Evolutionary conservation across 1,140 invertebrate species (phyloP), one percentile per base, ranked within the genome.

Genomic region (Musca domestica): DNA sequence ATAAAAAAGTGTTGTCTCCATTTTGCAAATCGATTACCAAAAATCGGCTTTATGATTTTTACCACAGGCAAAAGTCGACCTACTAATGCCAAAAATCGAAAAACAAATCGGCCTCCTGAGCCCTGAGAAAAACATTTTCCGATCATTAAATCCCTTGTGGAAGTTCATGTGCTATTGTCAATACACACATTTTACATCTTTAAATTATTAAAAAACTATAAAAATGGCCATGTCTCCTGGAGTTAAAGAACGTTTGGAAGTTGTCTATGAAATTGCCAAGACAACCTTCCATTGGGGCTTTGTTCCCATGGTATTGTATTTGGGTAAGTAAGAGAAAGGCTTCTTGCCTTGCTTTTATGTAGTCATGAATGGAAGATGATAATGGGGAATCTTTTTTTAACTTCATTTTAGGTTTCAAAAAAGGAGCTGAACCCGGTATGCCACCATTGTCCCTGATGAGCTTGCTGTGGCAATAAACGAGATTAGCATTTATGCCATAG

Each of bases 281-380:
- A 85, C 84, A 3, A 79, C 86, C 61, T 90, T 90, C 68, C 89
- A 90, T 72, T 90, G 88, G 85, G 88, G 87, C 30, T 90, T 90
- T 61, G 87, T 90, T 68, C 89, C 89, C 2, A 83, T 87, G 12
- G 85, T 90, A 27, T 71, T 90, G 3, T 90, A 88, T 82, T 83
- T 90, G 83, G 89, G 89, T 90, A 84, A 85, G 82, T 77, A 69
- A 65, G 22, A 56, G 54, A n/a, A 23, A 61, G 22, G n/a, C n/a
- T 48, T n/a, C n/a, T 54, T 49, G 52, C 34, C 6, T n/a, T 47
- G 66, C 54, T 23, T 30, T 61, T 61, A 61, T 30, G 27, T 46
- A 67, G 17, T 70, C 19, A 52, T 27, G 70, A 66, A 67, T 20
- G 1, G 34, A 17, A 27, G 17, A 22, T 15, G 19, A 17, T 19